Conservation (phyloP, 2,113 vertebrate species). For the Alces alces region DNA sequence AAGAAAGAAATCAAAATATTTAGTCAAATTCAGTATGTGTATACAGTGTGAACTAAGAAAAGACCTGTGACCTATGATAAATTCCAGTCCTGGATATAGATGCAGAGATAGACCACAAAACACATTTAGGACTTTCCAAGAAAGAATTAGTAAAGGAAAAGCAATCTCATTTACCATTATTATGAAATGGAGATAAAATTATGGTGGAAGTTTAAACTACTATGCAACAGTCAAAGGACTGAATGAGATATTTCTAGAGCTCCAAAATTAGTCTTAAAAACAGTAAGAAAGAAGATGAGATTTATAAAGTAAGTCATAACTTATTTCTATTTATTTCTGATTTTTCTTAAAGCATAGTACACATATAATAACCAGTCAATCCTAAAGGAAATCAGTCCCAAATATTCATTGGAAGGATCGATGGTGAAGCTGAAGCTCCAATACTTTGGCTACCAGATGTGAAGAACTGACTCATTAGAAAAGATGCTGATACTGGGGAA, state of each 20-base stretch:
- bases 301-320: neutral
- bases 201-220: neutral
- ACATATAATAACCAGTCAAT: too few relatives aligned
- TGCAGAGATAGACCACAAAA: neutral
- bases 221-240: neutral
- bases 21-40: neutral
- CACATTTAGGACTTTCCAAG: neutral
- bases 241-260: neutral
- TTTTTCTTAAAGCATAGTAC: too few relatives aligned
- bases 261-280: neutral
- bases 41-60: neutral
- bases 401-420: too few relatives aligned
- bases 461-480: too few relatives aligned
- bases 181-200: neutral
- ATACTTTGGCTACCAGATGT: too few relatives aligned
- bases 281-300: neutral
- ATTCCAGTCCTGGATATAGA: neutral
- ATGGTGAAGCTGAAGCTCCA: too few relatives aligned
- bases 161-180: neutral
- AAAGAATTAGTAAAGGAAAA: neutral
- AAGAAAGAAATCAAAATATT: neutral
- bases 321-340: too few relatives aligned
- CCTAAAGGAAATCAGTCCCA: too few relatives aligned
- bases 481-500: too few relatives aligned
- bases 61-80: neutral